A percentile compares a stretch with the other conserved stretches of the same genome.
phyloP scores from a whole-genome alignment of 2,888 invertebrate genomes.

The Drosophila macrospina region DNA sequence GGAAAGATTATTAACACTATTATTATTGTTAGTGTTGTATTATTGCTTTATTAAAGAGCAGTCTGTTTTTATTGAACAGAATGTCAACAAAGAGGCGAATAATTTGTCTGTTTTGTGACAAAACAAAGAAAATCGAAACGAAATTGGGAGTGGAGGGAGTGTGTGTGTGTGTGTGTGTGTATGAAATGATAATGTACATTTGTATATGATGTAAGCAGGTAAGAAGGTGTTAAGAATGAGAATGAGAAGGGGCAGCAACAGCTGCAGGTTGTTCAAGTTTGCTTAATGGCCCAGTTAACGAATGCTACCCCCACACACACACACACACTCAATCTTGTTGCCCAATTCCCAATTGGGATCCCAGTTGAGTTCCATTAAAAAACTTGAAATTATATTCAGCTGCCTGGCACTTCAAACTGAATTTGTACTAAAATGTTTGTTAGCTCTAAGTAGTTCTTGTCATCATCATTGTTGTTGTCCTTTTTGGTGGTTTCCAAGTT shows the following conservation, averaged over 20 bases:
- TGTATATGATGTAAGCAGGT: too few species aligned
- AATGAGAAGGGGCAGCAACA: neutral
- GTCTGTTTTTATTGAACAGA: neutral
- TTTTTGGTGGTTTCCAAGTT: conserved; percentile 56
- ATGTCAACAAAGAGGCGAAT: conserved; percentile 3
- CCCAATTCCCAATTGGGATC: conserved; percentile 13
- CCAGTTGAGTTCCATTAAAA: conserved; percentile 34
- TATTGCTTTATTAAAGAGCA: neutral
- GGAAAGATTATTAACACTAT: neutral
- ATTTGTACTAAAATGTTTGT: conserved; percentile 43
- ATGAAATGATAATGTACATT: neutral
- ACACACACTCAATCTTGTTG: neutral
- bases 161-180: neutral
- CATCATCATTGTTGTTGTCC: conserved; percentile 33
- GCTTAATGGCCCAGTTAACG: conserved; percentile 11
- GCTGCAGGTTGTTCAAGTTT: neutral
- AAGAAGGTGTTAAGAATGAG: neutral
- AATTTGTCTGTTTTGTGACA: conserved; percentile 3
- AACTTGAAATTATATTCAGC: conserved; percentile 32
- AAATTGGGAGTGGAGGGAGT: neutral
- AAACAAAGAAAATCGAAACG: conserved; percentile 1
- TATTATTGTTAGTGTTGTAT: neutral
- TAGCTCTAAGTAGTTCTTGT: conserved; percentile 47
- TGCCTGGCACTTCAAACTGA: conserved; percentile 19
- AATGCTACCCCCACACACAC: neutral